Base-by-base conservation (phyloP, 2,888 invertebrate species). In the Hydroisotoma schaefferi region DNA sequence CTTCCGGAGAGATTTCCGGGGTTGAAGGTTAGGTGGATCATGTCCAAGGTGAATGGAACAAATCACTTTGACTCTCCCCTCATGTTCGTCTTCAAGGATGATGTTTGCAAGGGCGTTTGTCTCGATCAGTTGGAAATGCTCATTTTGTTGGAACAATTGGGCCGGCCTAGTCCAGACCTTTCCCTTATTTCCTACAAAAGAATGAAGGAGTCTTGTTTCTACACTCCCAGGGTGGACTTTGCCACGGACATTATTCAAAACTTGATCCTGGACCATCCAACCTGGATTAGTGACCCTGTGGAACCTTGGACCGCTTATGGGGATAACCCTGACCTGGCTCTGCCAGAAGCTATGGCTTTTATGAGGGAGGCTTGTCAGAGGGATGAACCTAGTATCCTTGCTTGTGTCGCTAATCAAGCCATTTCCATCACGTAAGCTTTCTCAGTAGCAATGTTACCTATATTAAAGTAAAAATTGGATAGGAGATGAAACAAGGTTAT, bases 61-160 rank as follows among this genome's bases (percentile, higher is more conserved):
- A 18, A 23, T 12, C 22, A 53, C 5, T 43, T 25, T 26, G 26
- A 43, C 29, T 27, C 58, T 18, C 58, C 58, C 2, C 10, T 58
- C 18, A n/a, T 52, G 6, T 27, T 58, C 23, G 6, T 58, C 10
- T 53, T 58, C 53, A 18, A 22, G 15, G 37, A 58, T 10, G 26
- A 52, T 20, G 1, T 29, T 23, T 28, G 53, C 12, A 23, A 53
- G 25, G 58, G 53, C 2, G 22, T 58, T 37, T 58, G 58, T 20
- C 25, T 53, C 26, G 58, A 58, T 28, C 53, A 58, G 25, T 37
- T 58, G 2, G 58, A 58, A 25, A 52, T 58, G 37, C 49, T 58
- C 20, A 44, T 58, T 18, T 4, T 58, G 44, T n/a, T 46, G 1
- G 53, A 58, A 4, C 4, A 37, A 40, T 29, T 58, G 12, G 22